Conservation (phyloP, 92 coral and sea anemone species). For the Porites rus region DNA sequence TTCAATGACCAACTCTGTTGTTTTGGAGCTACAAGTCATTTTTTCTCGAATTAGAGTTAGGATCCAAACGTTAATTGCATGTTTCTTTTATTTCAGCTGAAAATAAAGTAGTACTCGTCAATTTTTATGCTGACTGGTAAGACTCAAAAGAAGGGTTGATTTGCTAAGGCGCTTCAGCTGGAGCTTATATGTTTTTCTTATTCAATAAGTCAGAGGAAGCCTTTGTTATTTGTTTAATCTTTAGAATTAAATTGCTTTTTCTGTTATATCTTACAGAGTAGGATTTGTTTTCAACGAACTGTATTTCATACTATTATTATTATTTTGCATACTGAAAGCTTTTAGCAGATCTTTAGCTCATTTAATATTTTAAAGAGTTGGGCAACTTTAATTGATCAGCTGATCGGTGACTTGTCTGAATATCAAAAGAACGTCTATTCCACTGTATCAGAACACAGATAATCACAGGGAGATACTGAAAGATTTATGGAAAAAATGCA, state of each 20-base stretch:
- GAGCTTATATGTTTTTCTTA: background rate
- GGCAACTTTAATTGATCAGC: background rate
- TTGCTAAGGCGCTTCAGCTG: background rate
- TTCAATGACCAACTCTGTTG: background rate
- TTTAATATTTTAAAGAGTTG: background rate
- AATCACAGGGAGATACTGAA: too few relatives aligned
- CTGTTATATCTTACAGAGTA: background rate
- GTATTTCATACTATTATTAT: background rate
- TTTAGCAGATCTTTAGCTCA: too few relatives aligned
- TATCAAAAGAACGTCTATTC: background rate
- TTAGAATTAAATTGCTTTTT: background rate
- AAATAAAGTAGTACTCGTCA: constrained; percentile 86
- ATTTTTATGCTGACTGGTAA: constrained; percentile 99
- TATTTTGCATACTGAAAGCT: background rate
- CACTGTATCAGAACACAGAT: background rate
- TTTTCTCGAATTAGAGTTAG: background rate
- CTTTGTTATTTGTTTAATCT: background rate
- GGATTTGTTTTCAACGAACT: background rate
- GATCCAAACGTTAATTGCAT: background rate
- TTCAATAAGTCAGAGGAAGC: background rate
- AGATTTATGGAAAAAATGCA: background rate
- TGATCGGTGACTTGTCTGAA: constrained; percentile 1
- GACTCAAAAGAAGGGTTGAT: constrained; percentile 1
- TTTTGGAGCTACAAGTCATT: background rate
- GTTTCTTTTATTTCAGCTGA: constrained; percentile 72